Evolutionary conservation across 1,140 invertebrate species (phyloP), one percentile per base, ranked within the genome.

Genomic region (Holcopasites calliopsidis): DNA sequence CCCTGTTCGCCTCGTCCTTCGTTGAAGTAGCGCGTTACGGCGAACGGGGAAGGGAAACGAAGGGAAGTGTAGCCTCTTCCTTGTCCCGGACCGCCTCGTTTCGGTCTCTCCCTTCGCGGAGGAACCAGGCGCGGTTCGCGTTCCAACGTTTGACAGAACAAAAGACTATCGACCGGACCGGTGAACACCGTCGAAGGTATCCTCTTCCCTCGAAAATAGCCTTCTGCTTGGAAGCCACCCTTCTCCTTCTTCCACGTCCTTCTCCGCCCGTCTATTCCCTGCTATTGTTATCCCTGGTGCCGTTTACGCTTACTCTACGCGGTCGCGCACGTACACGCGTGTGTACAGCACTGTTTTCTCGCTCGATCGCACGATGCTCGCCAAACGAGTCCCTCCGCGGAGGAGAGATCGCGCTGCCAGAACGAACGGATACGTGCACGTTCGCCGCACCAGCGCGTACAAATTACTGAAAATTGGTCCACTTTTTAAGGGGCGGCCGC

Each of bases 141-240:
- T 87, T 88, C 78, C 82, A 84, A 90, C 86, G 82, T 90, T 90
- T 92, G 91, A 91, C 91, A 92, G 90, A 90, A 92, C 90, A 92
- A 92, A 91, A 91, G 90, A 88, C 86, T 88, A 90, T 90, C 89
- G 88, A 89, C 89, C 88, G 80, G 47, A 76, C 55, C 52, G 38
- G 54, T 50, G 70, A 62, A 55, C 38, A 55, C 31, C 40, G 71
- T 57, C 52, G 58, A 79, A 76, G 68, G 64, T 75, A 76, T 77
- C 76, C 79, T 79, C 70, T 71, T 77, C 73, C 74, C 79, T 86
- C 71, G 76, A 77, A 81, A 83, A 62, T 80, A 58, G 69, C 77
- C 65, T 74, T 74, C 74, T 57, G 55, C 44, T 61, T n/a, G n/a
- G n/a, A n/a, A 42, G 52, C 61, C 70, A 68, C 65, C 62, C 52